phyloP scores from a whole-genome alignment of 2,888 invertebrate genomes.

The Morpho achilles region DNA sequence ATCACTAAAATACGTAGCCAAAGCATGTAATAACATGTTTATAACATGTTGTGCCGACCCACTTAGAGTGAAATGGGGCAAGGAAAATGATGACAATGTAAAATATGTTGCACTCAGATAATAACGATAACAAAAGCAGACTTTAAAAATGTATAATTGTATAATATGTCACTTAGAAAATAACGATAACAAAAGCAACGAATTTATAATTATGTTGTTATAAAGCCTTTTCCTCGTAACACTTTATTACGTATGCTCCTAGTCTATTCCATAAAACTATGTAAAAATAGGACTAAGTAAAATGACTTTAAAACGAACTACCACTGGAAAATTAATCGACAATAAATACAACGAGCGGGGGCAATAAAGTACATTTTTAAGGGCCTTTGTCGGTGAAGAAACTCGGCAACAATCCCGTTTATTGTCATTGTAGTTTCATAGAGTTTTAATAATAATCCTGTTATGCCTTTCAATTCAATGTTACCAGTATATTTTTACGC shows the following conservation, averaged over 20 bases:
- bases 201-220: not conserved
- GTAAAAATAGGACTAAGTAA: constrained; percentile 46
- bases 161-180: too few species aligned
- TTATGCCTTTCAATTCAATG: not conserved
- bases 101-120: too few species aligned
- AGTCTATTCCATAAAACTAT: constrained; percentile 46
- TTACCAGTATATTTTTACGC: too few species aligned
- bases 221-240: too few species aligned
- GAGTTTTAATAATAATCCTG: constrained; percentile 34
- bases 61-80: too few species aligned
- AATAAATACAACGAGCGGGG: constrained; percentile 26
- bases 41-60: too few species aligned
- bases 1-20: too few species aligned
- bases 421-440: constrained; percentile 51
- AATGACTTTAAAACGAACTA: constrained; percentile 17
- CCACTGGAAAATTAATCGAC: constrained; percentile 20
- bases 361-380: constrained; percentile 63
- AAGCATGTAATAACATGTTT: too few species aligned
- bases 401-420: constrained; percentile 37
- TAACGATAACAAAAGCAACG: too few species aligned
- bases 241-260: constrained; percentile 25
- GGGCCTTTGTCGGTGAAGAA: constrained; percentile 42
- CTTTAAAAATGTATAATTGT: too few species aligned
- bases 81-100: too few species aligned
- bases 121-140: too few species aligned